Evolutionary conservation across 2,113 vertebrate species (phyloP).

Genomic region (Suncus etruscus): DNA sequence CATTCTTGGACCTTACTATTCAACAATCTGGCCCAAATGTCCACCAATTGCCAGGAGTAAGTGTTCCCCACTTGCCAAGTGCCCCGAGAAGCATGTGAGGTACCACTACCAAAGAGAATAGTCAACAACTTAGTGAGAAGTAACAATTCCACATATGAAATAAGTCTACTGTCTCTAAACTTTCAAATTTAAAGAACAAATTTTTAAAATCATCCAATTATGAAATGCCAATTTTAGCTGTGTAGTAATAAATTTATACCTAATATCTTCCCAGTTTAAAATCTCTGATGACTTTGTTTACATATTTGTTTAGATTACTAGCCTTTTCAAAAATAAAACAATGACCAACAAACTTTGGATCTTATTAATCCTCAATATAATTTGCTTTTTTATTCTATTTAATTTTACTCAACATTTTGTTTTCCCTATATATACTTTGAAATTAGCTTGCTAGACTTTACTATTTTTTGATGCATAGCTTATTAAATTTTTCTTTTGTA

Average conservation of each 20-base stretch:
- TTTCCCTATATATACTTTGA: background rate
- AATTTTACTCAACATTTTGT: background rate
- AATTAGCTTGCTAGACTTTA: background rate
- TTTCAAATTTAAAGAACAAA: conserved; percentile 12
- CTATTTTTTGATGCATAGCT: background rate
- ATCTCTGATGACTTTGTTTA: background rate
- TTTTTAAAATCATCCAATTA: background rate
- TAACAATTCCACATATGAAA: background rate
- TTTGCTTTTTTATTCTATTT: background rate
- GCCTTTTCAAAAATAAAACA: background rate
- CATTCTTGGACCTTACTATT: too few species aligned
- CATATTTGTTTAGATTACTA: background rate
- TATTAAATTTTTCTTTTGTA: background rate
- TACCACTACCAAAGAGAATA: background rate
- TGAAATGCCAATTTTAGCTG: too few species aligned
- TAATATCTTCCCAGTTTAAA: background rate
- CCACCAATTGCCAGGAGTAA: too few species aligned
- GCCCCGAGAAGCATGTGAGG: too few species aligned
- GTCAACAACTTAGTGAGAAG: background rate
- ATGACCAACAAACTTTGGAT: background rate
- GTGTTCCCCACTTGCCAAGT: too few species aligned
- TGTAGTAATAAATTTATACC: background rate
- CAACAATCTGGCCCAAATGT: too few species aligned
- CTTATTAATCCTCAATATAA: background rate
- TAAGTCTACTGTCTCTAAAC: background rate